Evolutionary conservation across 2,888 invertebrate genomes (phyloP), one percentile per base, ranked within the genome.

Genomic region (Tenthredo mesomela): DNA sequence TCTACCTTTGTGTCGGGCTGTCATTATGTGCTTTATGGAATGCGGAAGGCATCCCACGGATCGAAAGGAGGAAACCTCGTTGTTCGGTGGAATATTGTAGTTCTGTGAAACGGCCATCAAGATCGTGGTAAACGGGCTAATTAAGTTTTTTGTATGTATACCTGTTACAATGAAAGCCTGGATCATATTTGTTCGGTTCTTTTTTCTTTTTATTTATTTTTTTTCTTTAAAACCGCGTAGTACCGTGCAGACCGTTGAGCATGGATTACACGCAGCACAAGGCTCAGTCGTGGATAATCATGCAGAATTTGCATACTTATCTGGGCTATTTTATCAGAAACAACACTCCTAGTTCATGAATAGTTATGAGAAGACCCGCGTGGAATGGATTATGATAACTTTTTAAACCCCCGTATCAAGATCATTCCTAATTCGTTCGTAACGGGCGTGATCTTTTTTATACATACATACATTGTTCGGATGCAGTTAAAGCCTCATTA

Each of bases 331-430:
- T 61, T 61, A 80, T 80, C 61, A 40, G 61, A 61, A 77, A 40
- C 58, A 80, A 37, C 61, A 67, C 29, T 80, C 29, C 40, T 33
- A 37, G 37, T 80, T 37, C 80, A 80, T 80, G 80, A 80, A 80
- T 80, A 80, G 21, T 80, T 61, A 80, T 80, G 80, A 80, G 80
- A 80, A 77, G 33, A 80, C 80, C 58, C 61, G 61, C 61, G 58
- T 58, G 21, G 61, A 58, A 61, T 80, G 61, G 50, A 61, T 37
- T 40, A 80, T 80, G 61, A 61, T 80, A 61, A 61, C 58, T 61
- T 80, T 80, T 80, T 61, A 40, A 80, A n/a, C 61, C 61, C 40
- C 15, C 43, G 21, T 77, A 77, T 77, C n/a, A 40, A 29, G 77
- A 77, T 54, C 54, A 15, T 77, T 73, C 1, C 33, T 18, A 54